phyloP scores from a whole-genome alignment of 2,888 invertebrate species.

The Lasioglossum marginatum region DNA sequence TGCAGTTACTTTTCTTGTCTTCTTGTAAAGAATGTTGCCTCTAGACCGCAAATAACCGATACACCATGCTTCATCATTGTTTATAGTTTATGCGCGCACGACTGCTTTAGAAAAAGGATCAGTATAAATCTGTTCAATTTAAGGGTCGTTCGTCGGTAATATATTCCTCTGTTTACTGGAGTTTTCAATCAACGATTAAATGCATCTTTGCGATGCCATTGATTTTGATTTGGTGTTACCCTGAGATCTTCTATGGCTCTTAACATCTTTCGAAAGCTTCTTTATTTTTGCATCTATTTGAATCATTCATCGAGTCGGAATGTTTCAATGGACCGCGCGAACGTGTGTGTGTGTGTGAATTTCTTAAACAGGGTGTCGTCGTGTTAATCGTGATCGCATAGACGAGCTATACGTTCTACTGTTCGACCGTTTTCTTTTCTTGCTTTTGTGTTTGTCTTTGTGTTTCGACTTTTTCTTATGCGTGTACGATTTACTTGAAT shows the following conservation, averaged over 20 bases:
- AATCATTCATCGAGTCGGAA: slow-evolving; percentile 65
- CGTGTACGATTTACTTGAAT: slow-evolving; percentile 61
- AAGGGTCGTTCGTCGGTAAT: slow-evolving; percentile 10
- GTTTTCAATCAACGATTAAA: slow-evolving; percentile 56
- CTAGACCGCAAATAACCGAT: slow-evolving; percentile 12
- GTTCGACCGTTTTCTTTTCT: slow-evolving; percentile 56
- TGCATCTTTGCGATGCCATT: slow-evolving; percentile 60
- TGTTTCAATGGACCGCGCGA: slow-evolving; percentile 63
- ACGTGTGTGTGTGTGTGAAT: slow-evolving; percentile 23
- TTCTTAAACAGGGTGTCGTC: slow-evolving; percentile 51
- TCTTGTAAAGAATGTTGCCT: slow-evolving; percentile 21
- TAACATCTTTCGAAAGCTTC: slow-evolving; percentile 71
- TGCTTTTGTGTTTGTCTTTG: slow-evolving; percentile 67
- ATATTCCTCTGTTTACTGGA: slow-evolving; percentile 47
- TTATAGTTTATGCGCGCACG: slow-evolving; percentile 10
- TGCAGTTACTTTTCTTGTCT: slow-evolving; percentile 9
- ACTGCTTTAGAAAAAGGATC: slow-evolving; percentile 19
- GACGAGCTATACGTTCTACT: slow-evolving; percentile 53
- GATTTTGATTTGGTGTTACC: slow-evolving; percentile 74
- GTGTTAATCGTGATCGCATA: slow-evolving; percentile 47
- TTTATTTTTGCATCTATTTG: slow-evolving; percentile 44
- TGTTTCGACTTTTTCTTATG: slow-evolving; percentile 67
- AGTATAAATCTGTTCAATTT: slow-evolving; percentile 28
- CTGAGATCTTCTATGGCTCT: slow-evolving; percentile 71
- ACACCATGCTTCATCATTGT: slow-evolving; percentile 32